Evolutionary conservation across 2,797 vertebrate genomes (phyloP).

Genomic region (Varecia variegata): DNA sequence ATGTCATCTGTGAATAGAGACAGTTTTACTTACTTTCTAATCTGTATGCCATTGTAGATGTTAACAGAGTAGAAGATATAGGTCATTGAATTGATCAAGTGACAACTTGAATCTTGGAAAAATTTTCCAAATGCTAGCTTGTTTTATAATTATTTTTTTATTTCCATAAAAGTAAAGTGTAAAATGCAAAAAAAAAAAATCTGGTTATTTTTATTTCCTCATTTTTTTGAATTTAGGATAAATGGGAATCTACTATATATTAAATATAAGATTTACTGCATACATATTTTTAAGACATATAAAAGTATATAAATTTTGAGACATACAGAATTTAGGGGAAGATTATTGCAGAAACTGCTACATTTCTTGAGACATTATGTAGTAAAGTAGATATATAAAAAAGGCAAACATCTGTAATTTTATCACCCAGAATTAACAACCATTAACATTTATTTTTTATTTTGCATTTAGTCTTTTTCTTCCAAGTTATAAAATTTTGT

Average conservation of each 20-base stretch:
- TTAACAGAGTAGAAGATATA: neutral
- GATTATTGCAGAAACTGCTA: neutral
- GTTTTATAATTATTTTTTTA: neutral
- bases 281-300: neutral
- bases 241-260: neutral
- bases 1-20: neutral
- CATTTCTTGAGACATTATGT: neutral
- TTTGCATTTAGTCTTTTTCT: neutral
- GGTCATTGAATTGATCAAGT: neutral
- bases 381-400: neutral
- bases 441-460: slow-evolving; percentile 19
- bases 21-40: neutral
- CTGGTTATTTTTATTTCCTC: neutral
- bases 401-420: neutral
- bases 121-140: neutral
- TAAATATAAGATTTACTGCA: neutral
- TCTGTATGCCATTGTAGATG: neutral
- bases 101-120: neutral
- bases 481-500: slow-evolving; percentile 12
- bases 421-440: slow-evolving; percentile 22
- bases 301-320: neutral
- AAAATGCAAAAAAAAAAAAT: neutral
- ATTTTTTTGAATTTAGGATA: neutral
- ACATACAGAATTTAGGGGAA: neutral
- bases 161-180: slow-evolving; percentile 2